These are phyloP conservation scores for Bombus ignitus DNA, from an alignment of 1,140 invertebrate genomes.

Conservation along the genomic window DNA sequence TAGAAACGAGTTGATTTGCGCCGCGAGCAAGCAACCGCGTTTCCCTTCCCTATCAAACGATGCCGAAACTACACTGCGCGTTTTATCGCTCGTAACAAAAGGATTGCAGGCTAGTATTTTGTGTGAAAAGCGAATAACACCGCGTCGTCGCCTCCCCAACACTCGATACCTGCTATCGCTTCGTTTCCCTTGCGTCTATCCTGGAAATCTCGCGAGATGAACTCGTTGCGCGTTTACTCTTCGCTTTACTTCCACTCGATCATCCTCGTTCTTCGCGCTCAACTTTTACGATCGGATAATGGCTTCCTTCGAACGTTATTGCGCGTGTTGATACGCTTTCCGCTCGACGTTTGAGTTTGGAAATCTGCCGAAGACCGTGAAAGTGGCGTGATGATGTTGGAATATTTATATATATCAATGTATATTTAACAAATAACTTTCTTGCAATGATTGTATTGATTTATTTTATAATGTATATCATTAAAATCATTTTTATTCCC, in stretches of 20 bases:
- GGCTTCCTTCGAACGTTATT: neutral
- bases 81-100: constrained; percentile 16
- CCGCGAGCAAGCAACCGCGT: neutral
- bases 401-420: too few relatives aligned
- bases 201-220: neutral
- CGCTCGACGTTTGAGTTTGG: too few relatives aligned
- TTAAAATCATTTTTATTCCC: too few relatives aligned
- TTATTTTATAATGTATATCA: too few relatives aligned
- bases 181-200: neutral
- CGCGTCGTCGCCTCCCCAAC: neutral
- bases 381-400: too few relatives aligned
- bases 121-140: neutral
- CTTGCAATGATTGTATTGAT: too few relatives aligned
- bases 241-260: neutral
- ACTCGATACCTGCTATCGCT: too few relatives aligned
- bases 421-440: too few relatives aligned
- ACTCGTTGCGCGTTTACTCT: neutral
- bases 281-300: constrained; percentile 4
- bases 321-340: neutral
- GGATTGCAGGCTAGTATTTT: constrained; percentile 4
- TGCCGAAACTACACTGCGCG: neutral
- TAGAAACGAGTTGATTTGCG: neutral
- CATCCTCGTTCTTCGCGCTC: neutral
- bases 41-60: constrained; percentile 4
- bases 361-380: too few relatives aligned